These are phyloP conservation scores for Varroa destructor DNA, from an alignment of 1,140 invertebrate species.

Conservation along the genomic window DNA sequence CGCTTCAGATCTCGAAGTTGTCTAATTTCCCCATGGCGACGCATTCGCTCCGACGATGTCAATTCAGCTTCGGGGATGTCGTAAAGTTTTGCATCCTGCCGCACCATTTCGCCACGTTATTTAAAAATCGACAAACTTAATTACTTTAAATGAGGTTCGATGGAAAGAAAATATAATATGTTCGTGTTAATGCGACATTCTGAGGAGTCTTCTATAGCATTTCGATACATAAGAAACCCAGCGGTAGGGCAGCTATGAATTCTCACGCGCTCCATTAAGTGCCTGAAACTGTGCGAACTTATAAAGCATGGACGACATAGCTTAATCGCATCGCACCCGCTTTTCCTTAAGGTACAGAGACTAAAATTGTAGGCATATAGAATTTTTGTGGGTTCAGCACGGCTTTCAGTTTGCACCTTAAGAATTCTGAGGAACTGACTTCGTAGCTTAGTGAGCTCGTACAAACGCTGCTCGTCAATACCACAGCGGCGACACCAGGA, in stretches of 20 bases:
- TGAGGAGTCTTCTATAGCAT: too few species aligned
- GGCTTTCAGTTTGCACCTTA: slow-evolving; percentile 44
- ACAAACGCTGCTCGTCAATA: slow-evolving; percentile 88
- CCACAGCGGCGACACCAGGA: slow-evolving; percentile 76
- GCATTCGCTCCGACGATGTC: slow-evolving; percentile 51
- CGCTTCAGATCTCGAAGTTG: slow-evolving; percentile 64
- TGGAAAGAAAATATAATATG: slow-evolving; percentile 39
- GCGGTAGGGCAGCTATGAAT: too few species aligned
- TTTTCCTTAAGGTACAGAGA: too few species aligned
- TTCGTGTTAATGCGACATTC: too few species aligned
- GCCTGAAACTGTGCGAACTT: too few species aligned
- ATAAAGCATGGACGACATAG: too few species aligned
- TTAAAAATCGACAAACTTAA: slow-evolving; percentile 39
- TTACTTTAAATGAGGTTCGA: slow-evolving; percentile 53
- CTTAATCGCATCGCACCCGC: too few species aligned
- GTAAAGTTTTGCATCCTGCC: slow-evolving; percentile 30
- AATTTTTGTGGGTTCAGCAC: too few species aligned
- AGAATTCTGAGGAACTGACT: slow-evolving; percentile 74
- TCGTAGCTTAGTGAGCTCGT: slow-evolving; percentile 84
- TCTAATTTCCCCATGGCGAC: slow-evolving; percentile 71
- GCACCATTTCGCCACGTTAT: slow-evolving; percentile 42
- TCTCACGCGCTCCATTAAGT: too few species aligned
- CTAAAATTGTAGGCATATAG: too few species aligned
- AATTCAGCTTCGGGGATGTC: slow-evolving; percentile 19
- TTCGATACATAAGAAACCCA: too few species aligned